Conservation (phyloP, 2,888 invertebrate genomes). For the Pollenia griseotomentosa region DNA sequence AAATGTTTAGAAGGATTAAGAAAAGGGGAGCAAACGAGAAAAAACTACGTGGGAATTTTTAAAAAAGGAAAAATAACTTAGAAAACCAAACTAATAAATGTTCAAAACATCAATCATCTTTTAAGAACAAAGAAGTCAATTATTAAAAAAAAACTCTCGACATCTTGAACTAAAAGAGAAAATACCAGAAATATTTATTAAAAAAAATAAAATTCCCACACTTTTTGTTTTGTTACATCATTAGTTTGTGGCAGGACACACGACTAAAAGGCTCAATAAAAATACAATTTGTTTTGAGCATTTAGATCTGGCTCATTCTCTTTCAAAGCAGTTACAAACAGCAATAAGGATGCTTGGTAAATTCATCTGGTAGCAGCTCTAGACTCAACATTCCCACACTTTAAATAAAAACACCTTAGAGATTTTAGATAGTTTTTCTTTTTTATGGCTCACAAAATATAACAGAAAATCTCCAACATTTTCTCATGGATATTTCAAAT, state of each 20-base stretch:
- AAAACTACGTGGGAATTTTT: background rate
- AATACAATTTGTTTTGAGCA: constrained; percentile 1
- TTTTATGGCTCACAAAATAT: background rate
- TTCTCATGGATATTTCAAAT: background rate
- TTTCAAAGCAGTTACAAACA: background rate
- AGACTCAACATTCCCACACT: constrained; percentile 34
- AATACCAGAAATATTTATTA: too few relatives aligned
- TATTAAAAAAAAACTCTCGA: too few relatives aligned
- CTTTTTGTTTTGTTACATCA: background rate
- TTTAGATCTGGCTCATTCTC: background rate
- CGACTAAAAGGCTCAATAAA: background rate
- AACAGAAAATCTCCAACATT: constrained; percentile 19
- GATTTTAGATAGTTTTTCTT: background rate
- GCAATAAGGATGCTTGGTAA: background rate
- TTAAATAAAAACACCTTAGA: background rate
- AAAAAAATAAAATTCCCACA: constrained; percentile 7
- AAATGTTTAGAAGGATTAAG: background rate
- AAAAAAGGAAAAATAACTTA: too few relatives aligned
- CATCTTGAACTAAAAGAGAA: too few relatives aligned
- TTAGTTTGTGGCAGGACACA: background rate
- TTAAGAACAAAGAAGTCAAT: too few relatives aligned
- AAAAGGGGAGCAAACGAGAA: background rate
- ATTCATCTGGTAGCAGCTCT: background rate
- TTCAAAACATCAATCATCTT: background rate
- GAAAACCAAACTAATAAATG: too few relatives aligned